Evolutionary conservation across 35 echinoderm and acorn worm species (phyloP), one percentile per base, ranked within the genome.

Genomic region (Amphiura filiformis): DNA sequence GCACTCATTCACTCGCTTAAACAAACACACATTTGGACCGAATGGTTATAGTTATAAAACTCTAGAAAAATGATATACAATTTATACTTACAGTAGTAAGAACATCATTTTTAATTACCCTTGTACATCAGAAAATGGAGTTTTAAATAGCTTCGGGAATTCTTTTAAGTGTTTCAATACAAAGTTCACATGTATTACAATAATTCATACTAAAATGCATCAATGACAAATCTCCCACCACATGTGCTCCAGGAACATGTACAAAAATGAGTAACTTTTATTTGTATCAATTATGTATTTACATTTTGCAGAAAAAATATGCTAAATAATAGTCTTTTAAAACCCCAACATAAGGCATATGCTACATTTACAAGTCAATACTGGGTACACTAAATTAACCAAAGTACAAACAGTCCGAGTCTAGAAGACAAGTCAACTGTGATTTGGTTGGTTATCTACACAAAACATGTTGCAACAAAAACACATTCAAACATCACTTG

Each of bases 11-110:
- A 30, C 20, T 52, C 61, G 4, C 61, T 70, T 5, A 4, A 70
- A 70, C 61, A 70, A 70, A 70, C 61, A 70, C 28, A 70, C 61
- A 70, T 70, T 70, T 70, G 61, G 61, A 70, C 61, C 61, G 28
- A 70, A 70, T 70, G 28, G 61, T 70, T 70, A 70, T 15, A 70
- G 61, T 70, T 70, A 70, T 70, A 70, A 70, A 70, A 70, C 61
- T 70, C 61, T 70, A 70, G 61, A 70, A 70, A 70, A 70, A 70
- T 70, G 61, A 70, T 70, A 70, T 70, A 70, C 61, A 70, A 70
- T 70, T 70, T 70, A 47, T 70, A 70, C 61, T 70, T 70, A 70
- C 61, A 70, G 28, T 70, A 70, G 61, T 70, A 70, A 70, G 61
- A 70, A 47, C 41, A 70, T 70, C n/a, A n/a, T n/a, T n/a, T 70